Conservation (phyloP, 2,888 invertebrate genomes). For the Scaptomyza tumidula region DNA sequence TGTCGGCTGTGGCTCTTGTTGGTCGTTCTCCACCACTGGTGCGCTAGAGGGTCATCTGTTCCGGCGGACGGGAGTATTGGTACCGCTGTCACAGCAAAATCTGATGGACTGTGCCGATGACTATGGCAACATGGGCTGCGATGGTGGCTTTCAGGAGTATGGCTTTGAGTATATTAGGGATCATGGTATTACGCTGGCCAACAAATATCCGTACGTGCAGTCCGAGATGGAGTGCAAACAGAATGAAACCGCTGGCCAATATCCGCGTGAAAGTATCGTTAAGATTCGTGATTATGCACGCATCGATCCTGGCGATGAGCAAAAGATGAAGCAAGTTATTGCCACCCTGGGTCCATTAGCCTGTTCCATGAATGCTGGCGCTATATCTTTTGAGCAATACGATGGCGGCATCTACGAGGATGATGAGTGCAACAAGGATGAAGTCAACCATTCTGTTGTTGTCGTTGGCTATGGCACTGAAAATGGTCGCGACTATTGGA, state of each 20-base stretch:
- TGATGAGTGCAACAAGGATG: slow-evolving; percentile 79
- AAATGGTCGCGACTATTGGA: slow-evolving; percentile 83
- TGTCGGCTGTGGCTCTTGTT: slow-evolving; percentile 80
- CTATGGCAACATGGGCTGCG: slow-evolving; percentile 82
- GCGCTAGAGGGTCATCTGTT: slow-evolving; percentile 82
- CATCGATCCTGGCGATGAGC: slow-evolving; percentile 82
- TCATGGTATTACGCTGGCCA: slow-evolving; percentile 81
- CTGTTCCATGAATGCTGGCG: slow-evolving; percentile 80
- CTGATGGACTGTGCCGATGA: slow-evolving; percentile 83
- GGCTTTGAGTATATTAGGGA: slow-evolving; percentile 83
- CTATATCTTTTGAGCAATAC: slow-evolving; percentile 81
- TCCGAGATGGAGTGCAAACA: slow-evolving; percentile 76
- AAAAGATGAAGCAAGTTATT: slow-evolving; percentile 82
- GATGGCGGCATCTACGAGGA: slow-evolving; percentile 82
- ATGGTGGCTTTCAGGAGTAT: slow-evolving; percentile 83
- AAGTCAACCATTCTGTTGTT: slow-evolving; percentile 82
- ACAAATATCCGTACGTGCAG: slow-evolving; percentile 82
- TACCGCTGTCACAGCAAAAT: slow-evolving; percentile 83
- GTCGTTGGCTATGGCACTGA: slow-evolving; percentile 83
- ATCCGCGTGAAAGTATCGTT: slow-evolving; percentile 64
- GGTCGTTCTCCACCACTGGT: slow-evolving; percentile 82
- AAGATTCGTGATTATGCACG: slow-evolving; percentile 82
- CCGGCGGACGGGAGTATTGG: slow-evolving; percentile 81
- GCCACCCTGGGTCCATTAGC: slow-evolving; percentile 82
- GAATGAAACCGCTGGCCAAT: slow-evolving; percentile 74